Percentiles rank a stretch among this genome's conserved stretches.
Conservation (phyloP, 2,113 vertebrate species). For the Neofelis nebulosa region DNA sequence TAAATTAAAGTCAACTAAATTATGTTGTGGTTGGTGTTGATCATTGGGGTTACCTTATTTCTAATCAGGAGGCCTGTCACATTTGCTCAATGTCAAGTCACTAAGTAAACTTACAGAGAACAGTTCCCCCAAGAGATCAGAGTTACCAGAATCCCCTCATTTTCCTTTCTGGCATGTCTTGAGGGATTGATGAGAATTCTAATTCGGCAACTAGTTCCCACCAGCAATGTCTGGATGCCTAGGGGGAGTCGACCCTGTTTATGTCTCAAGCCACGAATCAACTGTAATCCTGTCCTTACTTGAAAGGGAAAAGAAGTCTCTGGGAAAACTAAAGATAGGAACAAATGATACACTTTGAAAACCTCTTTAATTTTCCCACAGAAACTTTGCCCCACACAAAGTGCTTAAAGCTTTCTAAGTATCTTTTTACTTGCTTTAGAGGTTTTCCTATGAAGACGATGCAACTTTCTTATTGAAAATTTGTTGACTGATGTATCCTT, state of each 20-base stretch:
- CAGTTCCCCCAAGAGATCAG: neutral
- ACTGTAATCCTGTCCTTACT: neutral
- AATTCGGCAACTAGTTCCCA: neutral
- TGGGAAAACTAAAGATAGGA: conserved; percentile 3
- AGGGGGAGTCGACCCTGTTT: neutral
- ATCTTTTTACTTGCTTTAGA: neutral
- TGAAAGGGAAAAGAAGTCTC: neutral
- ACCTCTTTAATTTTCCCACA: neutral
- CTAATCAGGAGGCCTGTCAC: neutral
- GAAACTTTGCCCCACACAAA: neutral
- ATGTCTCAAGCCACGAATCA: neutral
- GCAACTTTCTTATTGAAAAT: neutral
- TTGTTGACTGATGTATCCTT: neutral
- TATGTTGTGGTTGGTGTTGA: neutral
- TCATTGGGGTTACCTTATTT: neutral
- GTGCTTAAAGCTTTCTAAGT: neutral
- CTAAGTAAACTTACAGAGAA: neutral
- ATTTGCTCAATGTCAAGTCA: neutral
- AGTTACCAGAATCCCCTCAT: neutral
- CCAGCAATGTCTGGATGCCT: neutral
- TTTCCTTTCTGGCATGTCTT: neutral
- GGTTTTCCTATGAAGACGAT: neutral
- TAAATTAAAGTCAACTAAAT: neutral
- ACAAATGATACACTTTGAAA: neutral
- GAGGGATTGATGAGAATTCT: neutral